Evolutionary conservation across 2,113 vertebrate species (phyloP).

Genomic region (Odocoileus virginianus): DNA sequence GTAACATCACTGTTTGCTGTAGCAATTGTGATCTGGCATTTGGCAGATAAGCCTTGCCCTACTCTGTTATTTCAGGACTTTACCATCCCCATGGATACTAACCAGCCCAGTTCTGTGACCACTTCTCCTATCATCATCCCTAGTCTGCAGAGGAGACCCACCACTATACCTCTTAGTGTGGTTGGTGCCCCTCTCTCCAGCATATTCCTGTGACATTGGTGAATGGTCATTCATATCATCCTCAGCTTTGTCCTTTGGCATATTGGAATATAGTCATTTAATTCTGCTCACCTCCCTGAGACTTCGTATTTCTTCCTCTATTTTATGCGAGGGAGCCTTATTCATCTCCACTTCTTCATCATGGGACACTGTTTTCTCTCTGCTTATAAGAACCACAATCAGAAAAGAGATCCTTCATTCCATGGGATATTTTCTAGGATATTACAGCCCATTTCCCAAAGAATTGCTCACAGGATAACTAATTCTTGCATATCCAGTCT

Average conservation of each 20-base stretch:
- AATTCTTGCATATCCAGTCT: neutral
- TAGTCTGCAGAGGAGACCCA: neutral
- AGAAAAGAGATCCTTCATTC: neutral
- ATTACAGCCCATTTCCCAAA: neutral
- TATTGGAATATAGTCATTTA: neutral
- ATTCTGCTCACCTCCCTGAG: neutral
- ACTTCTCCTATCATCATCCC: neutral
- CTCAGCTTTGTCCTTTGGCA: neutral
- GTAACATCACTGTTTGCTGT: neutral
- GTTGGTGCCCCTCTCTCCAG: neutral
- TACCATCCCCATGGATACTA: neutral
- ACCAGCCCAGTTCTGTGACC: neutral
- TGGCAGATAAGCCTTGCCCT: neutral
- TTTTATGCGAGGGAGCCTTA: neutral
- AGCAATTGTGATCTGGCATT: neutral
- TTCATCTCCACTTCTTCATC: neutral
- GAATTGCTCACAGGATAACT: neutral
- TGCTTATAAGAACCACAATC: neutral
- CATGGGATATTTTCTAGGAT: neutral
- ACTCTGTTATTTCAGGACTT: neutral
- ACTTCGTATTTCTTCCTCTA: neutral
- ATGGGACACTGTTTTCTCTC: neutral
- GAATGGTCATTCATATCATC: neutral
- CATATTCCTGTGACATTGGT: neutral
- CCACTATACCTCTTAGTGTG: neutral